Evolutionary conservation across 1,140 invertebrate species (phyloP).

Genomic region (Bombus pyrosoma): DNA sequence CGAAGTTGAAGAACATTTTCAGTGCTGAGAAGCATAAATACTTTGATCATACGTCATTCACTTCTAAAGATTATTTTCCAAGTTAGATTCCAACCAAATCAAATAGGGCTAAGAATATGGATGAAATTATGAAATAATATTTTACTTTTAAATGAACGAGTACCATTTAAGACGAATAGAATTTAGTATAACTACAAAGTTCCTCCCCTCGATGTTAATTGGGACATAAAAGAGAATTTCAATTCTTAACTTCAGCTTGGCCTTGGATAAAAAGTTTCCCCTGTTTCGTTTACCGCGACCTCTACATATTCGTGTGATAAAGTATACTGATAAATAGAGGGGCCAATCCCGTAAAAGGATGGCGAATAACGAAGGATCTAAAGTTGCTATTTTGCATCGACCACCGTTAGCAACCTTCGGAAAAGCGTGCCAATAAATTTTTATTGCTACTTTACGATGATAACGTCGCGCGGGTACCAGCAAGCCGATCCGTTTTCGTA

Average conservation of each 20-base stretch:
- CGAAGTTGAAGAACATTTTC: too few relatives aligned
- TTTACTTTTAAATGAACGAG: not conserved
- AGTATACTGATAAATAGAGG: constrained; percentile 18
- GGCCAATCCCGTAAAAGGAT: constrained; percentile 16
- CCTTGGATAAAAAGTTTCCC: not conserved
- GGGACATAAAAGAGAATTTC: not conserved
- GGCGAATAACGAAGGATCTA: constrained; percentile 39
- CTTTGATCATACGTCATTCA: too few relatives aligned
- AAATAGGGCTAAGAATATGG: too few relatives aligned
- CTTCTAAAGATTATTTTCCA: too few relatives aligned
- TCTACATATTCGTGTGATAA: not conserved
- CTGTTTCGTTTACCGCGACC: not conserved
- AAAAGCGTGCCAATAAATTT: constrained; percentile 73
- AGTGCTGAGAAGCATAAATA: too few relatives aligned
- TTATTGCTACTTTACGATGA: constrained; percentile 79
- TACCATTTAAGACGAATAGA: not conserved
- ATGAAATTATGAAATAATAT: too few relatives aligned
- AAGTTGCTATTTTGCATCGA: constrained; percentile 57
- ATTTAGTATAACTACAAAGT: not conserved
- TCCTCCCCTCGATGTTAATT: not conserved
- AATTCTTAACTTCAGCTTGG: not conserved
- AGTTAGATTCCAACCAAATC: too few relatives aligned
- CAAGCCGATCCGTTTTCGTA: constrained; percentile 75
- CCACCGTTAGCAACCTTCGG: constrained; percentile 23
- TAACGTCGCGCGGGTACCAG: constrained; percentile 67